These are phyloP conservation scores for Chrosomus eos DNA, from an alignment of 2,797 vertebrate genomes.

Conservation along the genomic window DNA sequence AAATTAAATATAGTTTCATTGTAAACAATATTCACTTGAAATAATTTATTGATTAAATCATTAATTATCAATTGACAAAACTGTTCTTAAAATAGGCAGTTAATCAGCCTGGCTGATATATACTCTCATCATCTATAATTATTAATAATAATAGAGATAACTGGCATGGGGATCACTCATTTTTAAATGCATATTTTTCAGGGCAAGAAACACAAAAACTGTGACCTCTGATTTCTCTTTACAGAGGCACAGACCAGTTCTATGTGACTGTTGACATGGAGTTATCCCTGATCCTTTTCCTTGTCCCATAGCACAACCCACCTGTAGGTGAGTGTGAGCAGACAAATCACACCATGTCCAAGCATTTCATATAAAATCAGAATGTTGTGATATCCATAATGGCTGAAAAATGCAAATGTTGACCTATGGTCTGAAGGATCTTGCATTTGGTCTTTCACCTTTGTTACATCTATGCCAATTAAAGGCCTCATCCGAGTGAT, in stretches of 20 bases:
- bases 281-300: background rate
- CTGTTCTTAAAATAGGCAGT: background rate
- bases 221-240: background rate
- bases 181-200: background rate
- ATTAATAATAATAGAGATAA: background rate
- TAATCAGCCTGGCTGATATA: background rate
- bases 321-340: background rate
- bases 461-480: background rate
- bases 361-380: background rate
- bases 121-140: background rate
- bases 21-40: background rate
- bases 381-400: background rate
- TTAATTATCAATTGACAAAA: background rate
- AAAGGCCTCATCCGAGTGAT: conserved; percentile 20
- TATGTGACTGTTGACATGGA: background rate
- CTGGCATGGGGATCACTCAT: background rate
- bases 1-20: background rate
- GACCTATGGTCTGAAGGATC: background rate
- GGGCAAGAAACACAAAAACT: background rate
- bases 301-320: background rate
- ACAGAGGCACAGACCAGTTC: background rate
- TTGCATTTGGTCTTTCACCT: background rate
- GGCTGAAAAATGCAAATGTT: background rate
- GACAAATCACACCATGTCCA: background rate
- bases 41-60: background rate